Conservation (phyloP, 2,113 vertebrate genomes). For the Cyrtonyx montezumae region DNA sequence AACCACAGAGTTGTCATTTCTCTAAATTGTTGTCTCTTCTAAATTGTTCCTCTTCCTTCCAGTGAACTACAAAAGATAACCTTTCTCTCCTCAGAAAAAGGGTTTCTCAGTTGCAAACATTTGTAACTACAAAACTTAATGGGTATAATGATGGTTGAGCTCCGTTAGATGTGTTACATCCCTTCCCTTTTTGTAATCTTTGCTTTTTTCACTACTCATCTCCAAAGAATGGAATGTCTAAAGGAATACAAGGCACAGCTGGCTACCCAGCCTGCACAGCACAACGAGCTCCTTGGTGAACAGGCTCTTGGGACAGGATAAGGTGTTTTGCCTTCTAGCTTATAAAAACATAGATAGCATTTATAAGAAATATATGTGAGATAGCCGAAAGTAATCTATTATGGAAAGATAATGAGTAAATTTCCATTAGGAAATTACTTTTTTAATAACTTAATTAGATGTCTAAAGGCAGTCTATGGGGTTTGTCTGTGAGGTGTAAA, state of each 20-base stretch:
- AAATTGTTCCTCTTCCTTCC: neutral
- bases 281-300: neutral
- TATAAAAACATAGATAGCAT: neutral
- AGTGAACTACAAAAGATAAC: neutral
- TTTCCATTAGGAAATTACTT: neutral
- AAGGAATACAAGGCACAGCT: neutral
- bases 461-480: neutral
- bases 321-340: neutral
- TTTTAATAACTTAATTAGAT: neutral
- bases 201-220: neutral
- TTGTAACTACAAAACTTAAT: neutral
- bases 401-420: neutral
- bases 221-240: neutral
- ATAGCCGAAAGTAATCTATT: neutral
- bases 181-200: neutral
- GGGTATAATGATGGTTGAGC: neutral
- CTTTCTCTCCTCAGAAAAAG: neutral
- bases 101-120: neutral
- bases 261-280: accelerated
- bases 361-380: neutral
- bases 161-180: neutral
- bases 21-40: neutral
- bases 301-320: neutral
- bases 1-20: neutral
- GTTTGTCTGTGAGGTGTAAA: neutral